Evolutionary conservation across 1,140 invertebrate genomes (phyloP), one percentile per base, ranked within the genome.

Genomic region (Coptotermes formosanus): DNA sequence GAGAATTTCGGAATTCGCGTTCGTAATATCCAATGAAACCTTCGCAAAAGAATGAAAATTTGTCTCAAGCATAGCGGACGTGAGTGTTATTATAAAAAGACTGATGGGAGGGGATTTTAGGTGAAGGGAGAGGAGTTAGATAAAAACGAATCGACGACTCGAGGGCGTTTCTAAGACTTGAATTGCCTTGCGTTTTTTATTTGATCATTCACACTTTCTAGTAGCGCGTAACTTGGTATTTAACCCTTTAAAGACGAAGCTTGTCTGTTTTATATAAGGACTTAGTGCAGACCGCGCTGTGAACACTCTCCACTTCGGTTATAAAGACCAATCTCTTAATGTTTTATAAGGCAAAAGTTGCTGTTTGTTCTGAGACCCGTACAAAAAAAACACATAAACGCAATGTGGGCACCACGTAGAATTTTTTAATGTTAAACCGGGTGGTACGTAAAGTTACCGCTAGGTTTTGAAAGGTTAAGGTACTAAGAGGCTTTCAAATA

Each of bases 71-170:
- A 75, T n/a, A 25, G 64, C 64, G n/a, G 64, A 75, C 64, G 64
- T 75, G 64, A 75, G 64, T 30, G 64, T 30, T 75, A 75, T 75
- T 75, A 75, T 21, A 75, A 75, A n/a, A 75, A 75, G 64, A 75
- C 25, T 8, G n/a, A 30, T 12, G 64, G 64, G 16, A 55, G 19
- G 4, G 14, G 64, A 11, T 30, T 25, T 30, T n/a, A 25, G 64
- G 64, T 25, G 64, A 75, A 7, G 64, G 64, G n/a, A 16, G 6
- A 14, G 8, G n/a, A 30, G 7, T 75, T 30, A 75, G 64, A 75
- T 75, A 75, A 75, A n/a, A 12, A 75, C 4, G 25, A 75, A 30
- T 75, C n/a, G 64, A 75, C 64, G 64, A 75, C 2, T 25, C 64
- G n/a, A 8, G 25, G n/a, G 64, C 25, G 64, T 75, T n/a, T 75